Conservation (phyloP, 2,797 vertebrate genomes). For the Furcifer pardalis region DNA sequence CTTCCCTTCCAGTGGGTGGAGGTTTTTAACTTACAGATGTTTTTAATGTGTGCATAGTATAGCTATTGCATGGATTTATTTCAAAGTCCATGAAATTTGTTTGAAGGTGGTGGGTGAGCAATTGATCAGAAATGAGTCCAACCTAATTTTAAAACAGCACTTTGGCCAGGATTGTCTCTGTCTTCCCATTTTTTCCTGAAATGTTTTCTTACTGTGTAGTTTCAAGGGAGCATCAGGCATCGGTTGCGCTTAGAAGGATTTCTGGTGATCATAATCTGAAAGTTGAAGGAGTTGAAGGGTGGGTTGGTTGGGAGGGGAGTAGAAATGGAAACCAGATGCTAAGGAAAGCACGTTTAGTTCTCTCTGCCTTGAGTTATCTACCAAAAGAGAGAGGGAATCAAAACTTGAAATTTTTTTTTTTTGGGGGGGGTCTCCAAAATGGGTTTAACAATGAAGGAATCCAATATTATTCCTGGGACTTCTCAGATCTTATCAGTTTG, state of each 20-base stretch:
- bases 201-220: conserved; percentile 7
- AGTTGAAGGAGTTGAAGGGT: conserved; percentile 59
- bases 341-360: conserved; percentile 62
- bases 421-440: conserved; percentile 53
- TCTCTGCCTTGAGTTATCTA: conserved; percentile 63
- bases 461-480: conserved; percentile 33
- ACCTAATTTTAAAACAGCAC: neutral
- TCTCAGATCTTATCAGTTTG: conserved; percentile 22
- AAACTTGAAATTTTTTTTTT: conserved; percentile 43
- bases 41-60: neutral
- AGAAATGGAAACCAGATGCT: conserved; percentile 75
- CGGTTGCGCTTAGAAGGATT: conserved; percentile 42
- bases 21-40: conserved; percentile 4
- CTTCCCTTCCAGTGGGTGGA: neutral
- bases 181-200: neutral
- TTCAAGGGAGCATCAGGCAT: conserved; percentile 37
- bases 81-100: neutral
- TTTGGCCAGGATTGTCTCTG: neutral
- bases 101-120: neutral
- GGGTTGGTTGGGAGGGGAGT: conserved; percentile 16
- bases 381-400: conserved; percentile 30
- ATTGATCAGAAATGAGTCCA: conserved; percentile 6
- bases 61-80: neutral
- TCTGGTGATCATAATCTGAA: conserved; percentile 54
- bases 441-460: conserved; percentile 58